A percentile compares a stretch with the other conserved stretches of the same genome.
Conservation (phyloP, 2,797 vertebrate species). For the Pantherophis alleghaniensis region DNA sequence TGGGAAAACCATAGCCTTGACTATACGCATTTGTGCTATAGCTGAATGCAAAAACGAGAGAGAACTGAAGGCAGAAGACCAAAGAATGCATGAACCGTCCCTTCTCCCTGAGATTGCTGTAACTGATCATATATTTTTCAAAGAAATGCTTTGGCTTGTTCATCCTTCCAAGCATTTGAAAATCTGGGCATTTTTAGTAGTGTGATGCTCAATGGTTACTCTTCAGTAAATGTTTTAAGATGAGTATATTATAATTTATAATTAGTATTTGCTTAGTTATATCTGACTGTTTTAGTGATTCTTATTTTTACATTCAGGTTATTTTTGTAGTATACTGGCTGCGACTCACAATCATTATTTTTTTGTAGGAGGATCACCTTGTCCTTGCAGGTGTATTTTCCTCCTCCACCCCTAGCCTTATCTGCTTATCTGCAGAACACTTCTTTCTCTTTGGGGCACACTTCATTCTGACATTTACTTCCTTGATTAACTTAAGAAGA, state of each 20-base stretch:
- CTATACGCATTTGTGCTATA: neutral
- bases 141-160: neutral
- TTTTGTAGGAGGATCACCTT: neutral
- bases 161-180: neutral
- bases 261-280: neutral
- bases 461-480: neutral
- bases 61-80: neutral
- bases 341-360: neutral
- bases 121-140: neutral
- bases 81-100: neutral
- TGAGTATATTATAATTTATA: too few relatives aligned
- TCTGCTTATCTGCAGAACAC: neutral
- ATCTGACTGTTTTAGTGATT: neutral
- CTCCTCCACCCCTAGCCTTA: neutral
- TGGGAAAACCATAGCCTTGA: too few relatives aligned
- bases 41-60: neutral
- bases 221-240: neutral
- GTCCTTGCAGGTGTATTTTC: neutral
- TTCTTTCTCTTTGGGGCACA: neutral
- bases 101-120: neutral
- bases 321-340: neutral
- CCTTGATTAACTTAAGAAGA: neutral
- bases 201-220: neutral
- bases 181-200: neutral
- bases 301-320: neutral